Evolutionary conservation across 37 sponge, comb jelly and placozoan species (phyloP).

Genomic region (Cladorhizidae sp.): DNA sequence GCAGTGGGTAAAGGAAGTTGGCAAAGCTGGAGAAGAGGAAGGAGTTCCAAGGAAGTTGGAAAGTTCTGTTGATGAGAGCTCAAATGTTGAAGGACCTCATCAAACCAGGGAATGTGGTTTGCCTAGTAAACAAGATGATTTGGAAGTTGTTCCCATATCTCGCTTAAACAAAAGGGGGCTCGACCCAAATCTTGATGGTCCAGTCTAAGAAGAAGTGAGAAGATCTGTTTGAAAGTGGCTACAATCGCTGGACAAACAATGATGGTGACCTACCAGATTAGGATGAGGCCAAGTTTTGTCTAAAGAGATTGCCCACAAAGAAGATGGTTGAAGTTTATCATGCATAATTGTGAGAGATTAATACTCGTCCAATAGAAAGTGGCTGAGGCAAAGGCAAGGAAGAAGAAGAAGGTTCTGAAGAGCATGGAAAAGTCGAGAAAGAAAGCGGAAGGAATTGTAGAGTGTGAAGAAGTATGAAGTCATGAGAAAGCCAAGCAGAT

Average conservation of each 20-base stretch:
- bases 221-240: slow-evolving; percentile 87
- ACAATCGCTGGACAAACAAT: slow-evolving; percentile 84
- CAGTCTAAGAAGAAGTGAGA: slow-evolving; percentile 84
- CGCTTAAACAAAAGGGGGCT: slow-evolving; percentile 28
- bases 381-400: slow-evolving; percentile 94
- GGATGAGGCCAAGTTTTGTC: slow-evolving; percentile 84
- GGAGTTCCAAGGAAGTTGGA: no score
- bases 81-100: background rate
- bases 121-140: no score
- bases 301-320: slow-evolving; percentile 88
- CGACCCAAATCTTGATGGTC: slow-evolving; percentile 75
- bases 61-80: background rate
- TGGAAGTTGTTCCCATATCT: slow-evolving; percentile 50
- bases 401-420: slow-evolving; percentile 58
- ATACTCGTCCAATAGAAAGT: slow-evolving; percentile 97
- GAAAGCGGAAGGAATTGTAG: slow-evolving; percentile 64
- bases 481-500: slow-evolving; percentile 85
- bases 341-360: slow-evolving; percentile 79
- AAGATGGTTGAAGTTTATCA: slow-evolving; percentile 86
- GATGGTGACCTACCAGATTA: slow-evolving; percentile 93
- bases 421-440: slow-evolving; percentile 62
- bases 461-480: slow-evolving; percentile 59
- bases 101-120: no score
- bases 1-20: background rate
- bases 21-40: slow-evolving; percentile 21